A percentile compares a stretch with the other conserved stretches of the same genome.
These are phyloP conservation scores for Lichenostomus cassidix DNA, from an alignment of 2,113 vertebrate species.

Conservation along the genomic window DNA sequence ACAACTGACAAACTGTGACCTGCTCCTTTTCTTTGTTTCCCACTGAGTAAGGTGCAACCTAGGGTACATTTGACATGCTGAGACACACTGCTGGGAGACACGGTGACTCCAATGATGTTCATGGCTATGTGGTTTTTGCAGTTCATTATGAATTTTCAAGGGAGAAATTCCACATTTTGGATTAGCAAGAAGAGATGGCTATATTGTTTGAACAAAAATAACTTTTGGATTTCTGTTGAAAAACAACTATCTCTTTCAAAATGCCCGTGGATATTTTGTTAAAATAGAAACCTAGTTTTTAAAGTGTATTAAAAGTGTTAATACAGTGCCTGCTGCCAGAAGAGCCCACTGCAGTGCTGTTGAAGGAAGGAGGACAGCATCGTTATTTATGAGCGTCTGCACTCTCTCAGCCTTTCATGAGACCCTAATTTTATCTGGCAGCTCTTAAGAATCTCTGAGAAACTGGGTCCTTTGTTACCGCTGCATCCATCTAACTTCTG, in stretches of 20 bases:
- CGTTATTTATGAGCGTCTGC: constrained; percentile 64
- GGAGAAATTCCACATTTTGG: neutral
- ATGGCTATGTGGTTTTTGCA: neutral
- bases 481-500: constrained; percentile 28
- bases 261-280: neutral
- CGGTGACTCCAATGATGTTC: neutral
- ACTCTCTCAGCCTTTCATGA: constrained; percentile 66
- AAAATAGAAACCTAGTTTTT: neutral
- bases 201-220: neutral
- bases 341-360: neutral
- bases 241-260: neutral
- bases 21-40: neutral
- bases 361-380: constrained; percentile 64
- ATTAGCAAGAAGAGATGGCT: neutral
- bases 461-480: constrained; percentile 29
- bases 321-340: constrained; percentile 21
- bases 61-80: neutral
- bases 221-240: neutral
- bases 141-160: neutral
- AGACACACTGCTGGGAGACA: neutral
- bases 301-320: neutral
- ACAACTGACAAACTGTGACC: neutral
- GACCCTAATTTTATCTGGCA: constrained; percentile 66
- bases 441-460: constrained; percentile 53
- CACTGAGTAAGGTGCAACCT: neutral